Evolutionary conservation across 1,140 invertebrate genomes (phyloP).

Genomic region (Caenorhabditis remanei): DNA sequence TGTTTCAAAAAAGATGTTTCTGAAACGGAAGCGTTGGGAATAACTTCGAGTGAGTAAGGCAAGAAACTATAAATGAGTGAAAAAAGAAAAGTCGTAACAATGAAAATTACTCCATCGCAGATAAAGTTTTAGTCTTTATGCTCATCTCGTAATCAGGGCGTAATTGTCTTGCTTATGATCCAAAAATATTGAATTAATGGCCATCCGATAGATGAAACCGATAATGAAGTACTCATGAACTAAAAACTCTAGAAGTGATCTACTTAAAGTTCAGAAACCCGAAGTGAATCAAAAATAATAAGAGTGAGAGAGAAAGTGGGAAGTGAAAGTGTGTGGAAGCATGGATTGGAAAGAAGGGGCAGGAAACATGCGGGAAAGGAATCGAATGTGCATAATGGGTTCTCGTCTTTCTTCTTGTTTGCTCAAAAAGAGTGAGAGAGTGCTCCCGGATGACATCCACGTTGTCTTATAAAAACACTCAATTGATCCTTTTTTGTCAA

Average conservation of each 20-base stretch:
- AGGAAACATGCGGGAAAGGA: not conserved
- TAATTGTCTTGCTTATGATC: no score
- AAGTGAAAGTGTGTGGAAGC: conserved; percentile 25
- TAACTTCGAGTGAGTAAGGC: no score
- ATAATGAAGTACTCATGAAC: no score
- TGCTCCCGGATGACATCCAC: conserved; percentile 50
- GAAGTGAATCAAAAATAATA: not conserved
- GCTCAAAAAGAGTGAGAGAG: conserved; percentile 19
- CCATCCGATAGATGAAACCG: no score
- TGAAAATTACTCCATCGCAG: no score
- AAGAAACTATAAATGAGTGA: no score
- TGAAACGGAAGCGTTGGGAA: no score
- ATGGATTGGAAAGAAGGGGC: not conserved
- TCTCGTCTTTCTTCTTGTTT: conserved; percentile 49
- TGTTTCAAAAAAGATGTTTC: no score
- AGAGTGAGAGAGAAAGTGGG: not conserved
- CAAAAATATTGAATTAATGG: no score
- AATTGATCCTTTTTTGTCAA: not conserved
- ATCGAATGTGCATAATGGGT: conserved; percentile 56
- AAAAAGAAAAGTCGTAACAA: no score
- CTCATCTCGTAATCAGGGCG: no score
- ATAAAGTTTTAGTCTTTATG: no score
- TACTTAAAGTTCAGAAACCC: not conserved
- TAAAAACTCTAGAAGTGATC: not conserved
- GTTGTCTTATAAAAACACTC: not conserved